A percentile compares a stretch with the other conserved stretches of the same genome.
Conservation (phyloP, 1,140 invertebrate genomes). For the Caerostris darwini region DNA sequence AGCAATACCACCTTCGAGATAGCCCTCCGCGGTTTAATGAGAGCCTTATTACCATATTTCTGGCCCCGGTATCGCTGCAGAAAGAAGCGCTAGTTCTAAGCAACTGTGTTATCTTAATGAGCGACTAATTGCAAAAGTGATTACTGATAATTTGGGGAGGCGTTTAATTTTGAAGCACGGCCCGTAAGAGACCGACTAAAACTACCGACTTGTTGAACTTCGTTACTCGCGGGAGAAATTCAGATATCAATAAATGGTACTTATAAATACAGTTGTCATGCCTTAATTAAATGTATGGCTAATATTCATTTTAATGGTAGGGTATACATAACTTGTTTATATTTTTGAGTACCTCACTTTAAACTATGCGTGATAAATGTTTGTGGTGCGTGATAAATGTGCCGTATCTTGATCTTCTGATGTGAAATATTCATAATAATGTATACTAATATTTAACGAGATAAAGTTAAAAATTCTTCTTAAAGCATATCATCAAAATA, state of each 20-base stretch:
- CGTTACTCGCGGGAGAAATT: background rate
- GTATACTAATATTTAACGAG: too few species aligned
- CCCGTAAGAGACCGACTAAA: slow-evolving; percentile 11
- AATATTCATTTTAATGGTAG: too few species aligned
- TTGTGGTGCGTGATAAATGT: too few species aligned
- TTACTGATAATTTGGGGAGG: slow-evolving; percentile 65
- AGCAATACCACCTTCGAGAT: slow-evolving; percentile 16
- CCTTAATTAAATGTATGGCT: background rate
- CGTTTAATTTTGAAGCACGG: slow-evolving; percentile 49
- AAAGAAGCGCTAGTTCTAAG: slow-evolving; percentile 52
- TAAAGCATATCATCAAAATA: too few species aligned
- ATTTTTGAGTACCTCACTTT: too few species aligned
- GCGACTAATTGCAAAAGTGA: slow-evolving; percentile 61
- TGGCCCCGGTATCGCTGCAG: slow-evolving; percentile 4
- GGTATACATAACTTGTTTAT: too few species aligned
- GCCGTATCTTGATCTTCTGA: too few species aligned
- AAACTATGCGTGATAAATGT: too few species aligned
- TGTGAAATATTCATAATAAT: too few species aligned
- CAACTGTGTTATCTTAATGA: slow-evolving; percentile 20
- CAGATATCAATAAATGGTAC: slow-evolving; percentile 12
- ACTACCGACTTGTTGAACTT: slow-evolving; percentile 53
- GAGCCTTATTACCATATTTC: slow-evolving; percentile 51
- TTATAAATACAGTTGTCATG: background rate
- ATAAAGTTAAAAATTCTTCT: too few species aligned
- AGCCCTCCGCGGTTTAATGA: slow-evolving; percentile 45